Conservation (phyloP, 2,797 vertebrate species). For the Takifugu ocellatus region DNA sequence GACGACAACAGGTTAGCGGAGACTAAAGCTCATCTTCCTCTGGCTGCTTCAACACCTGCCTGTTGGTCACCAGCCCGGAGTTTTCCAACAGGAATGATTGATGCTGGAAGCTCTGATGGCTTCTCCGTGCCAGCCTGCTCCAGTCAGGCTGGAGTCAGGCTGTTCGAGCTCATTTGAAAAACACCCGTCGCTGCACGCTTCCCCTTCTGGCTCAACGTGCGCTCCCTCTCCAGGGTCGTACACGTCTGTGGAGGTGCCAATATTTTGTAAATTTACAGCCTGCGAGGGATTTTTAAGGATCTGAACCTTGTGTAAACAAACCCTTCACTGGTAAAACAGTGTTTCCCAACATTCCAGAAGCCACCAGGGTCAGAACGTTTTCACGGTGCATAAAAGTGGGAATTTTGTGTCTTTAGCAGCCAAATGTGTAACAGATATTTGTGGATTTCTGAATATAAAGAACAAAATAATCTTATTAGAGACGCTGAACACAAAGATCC, state of each 20-base stretch:
- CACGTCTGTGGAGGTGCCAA: conserved; percentile 27
- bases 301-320: conserved; percentile 20
- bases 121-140: conserved; percentile 40
- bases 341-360: no score
- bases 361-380: no score
- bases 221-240: not conserved
- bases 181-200: conserved; percentile 35
- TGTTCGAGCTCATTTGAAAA: conserved; percentile 23
- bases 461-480: no score
- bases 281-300: conserved; percentile 20
- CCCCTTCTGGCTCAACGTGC: conserved; percentile 4
- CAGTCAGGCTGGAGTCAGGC: conserved; percentile 23
- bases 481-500: no score
- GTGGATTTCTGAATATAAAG: no score
- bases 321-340: no score
- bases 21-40: conserved; percentile 57
- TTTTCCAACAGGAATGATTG: conserved; percentile 69
- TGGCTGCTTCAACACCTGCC: conserved; percentile 62
- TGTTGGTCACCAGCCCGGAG: conserved; percentile 55
- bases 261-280: conserved; percentile 31
- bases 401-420: no score
- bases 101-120: conserved; percentile 56
- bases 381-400: no score
- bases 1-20: conserved; percentile 64
- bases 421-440: no score